A percentile compares a stretch with the other conserved stretches of the same genome.
Evolutionary conservation across 2,797 vertebrate genomes (phyloP).

Genomic region (Hoplostethus mediterraneus): DNA sequence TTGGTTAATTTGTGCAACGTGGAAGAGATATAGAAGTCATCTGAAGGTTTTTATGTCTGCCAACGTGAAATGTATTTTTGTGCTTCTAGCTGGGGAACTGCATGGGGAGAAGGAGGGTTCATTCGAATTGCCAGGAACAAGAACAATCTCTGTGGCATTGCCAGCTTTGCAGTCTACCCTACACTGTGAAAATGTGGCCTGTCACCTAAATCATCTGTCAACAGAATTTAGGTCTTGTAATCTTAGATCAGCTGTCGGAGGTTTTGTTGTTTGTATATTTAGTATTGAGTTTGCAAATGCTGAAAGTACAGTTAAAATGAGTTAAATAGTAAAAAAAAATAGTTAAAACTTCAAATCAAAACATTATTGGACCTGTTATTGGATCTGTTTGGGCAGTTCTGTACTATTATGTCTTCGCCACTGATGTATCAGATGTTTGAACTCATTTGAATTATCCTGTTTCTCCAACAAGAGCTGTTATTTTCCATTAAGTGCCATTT

Average conservation of each 20-base stretch:
- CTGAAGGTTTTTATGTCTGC: background rate
- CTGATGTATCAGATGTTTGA: too few species aligned
- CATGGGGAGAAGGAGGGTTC: constrained; percentile 80
- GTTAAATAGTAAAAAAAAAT: too few species aligned
- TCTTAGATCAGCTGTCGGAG: background rate
- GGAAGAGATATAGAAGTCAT: background rate
- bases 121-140: constrained; percentile 77
- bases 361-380: too few species aligned
- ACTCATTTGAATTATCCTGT: too few species aligned
- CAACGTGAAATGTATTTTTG: constrained; percentile 4
- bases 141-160: constrained; percentile 72
- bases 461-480: too few species aligned
- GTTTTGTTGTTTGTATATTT: background rate
- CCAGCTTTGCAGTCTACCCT: constrained; percentile 66
- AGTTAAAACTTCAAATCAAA: too few species aligned
- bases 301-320: background rate
- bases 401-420: too few species aligned
- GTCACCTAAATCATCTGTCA: background rate
- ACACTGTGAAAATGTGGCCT: constrained; percentile 40
- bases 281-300: background rate
- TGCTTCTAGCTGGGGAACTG: constrained; percentile 77
- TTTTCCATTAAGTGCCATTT: too few species aligned
- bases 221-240: constrained; percentile 8
- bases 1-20: too few species aligned
- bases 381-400: too few species aligned